These are phyloP conservation scores for Fistularia commersonii DNA, from an alignment of 2,797 vertebrate species.

Conservation along the genomic window DNA sequence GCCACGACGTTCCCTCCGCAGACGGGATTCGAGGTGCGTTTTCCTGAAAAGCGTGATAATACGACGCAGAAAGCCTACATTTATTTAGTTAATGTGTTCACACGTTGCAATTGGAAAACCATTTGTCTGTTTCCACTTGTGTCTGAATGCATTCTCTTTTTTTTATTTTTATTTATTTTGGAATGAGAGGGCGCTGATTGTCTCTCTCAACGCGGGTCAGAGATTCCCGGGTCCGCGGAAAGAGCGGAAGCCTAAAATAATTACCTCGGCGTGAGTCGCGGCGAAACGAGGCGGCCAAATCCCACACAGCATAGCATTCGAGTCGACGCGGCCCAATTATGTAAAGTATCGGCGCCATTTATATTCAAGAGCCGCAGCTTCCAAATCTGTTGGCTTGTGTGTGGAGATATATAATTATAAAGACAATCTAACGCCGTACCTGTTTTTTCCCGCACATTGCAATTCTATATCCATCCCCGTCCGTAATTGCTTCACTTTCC, in stretches of 20 bases:
- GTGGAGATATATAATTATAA: constrained; percentile 12
- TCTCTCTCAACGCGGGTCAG: constrained; percentile 29
- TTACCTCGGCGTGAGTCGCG: constrained; percentile 38
- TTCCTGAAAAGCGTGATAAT: no score
- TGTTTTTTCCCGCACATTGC: background rate
- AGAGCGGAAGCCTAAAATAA: constrained; percentile 27
- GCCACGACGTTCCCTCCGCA: no score
- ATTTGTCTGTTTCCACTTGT: no score
- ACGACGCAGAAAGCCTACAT: no score
- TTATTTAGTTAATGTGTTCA: no score
- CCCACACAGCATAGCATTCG: constrained; percentile 36
- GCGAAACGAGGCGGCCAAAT: constrained; percentile 29
- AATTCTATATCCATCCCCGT: background rate
- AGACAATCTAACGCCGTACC: background rate
- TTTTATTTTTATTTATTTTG: no score
- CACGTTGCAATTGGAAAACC: no score
- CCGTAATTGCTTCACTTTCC: background rate
- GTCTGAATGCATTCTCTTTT: no score
- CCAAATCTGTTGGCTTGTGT: constrained; percentile 15
- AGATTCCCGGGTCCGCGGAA: constrained; percentile 26
- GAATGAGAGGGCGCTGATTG: constrained; percentile 2
- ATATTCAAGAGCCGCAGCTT: constrained; percentile 29
- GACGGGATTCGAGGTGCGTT: no score
- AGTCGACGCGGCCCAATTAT: constrained; percentile 43
- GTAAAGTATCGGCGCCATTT: constrained; percentile 36